Evolutionary conservation across 2,888 invertebrate species (phyloP).

Genomic region (Pogonocherus hispidulus): DNA sequence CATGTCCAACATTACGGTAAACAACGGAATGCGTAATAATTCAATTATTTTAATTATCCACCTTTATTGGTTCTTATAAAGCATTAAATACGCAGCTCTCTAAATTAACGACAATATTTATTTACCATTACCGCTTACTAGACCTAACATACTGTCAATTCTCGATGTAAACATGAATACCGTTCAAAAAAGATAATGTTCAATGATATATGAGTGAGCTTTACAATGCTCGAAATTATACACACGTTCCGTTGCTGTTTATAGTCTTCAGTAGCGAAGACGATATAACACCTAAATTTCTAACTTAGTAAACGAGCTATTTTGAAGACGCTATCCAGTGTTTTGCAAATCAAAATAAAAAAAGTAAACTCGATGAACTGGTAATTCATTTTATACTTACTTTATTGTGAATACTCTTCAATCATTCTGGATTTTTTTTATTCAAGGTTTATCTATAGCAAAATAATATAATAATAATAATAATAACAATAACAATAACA

Average conservation of each 20-base stretch:
- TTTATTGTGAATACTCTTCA: no score
- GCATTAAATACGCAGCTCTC: not conserved
- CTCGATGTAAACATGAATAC: not conserved
- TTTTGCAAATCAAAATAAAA: no score
- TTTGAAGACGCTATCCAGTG: no score
- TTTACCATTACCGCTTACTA: slow-evolving; percentile 19
- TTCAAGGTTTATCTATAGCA: no score
- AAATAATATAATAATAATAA: no score
- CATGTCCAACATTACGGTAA: no score
- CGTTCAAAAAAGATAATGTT: not conserved
- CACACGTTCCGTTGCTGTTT: not conserved
- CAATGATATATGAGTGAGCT: not conserved
- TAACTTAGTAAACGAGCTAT: no score
- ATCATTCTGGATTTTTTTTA: no score
- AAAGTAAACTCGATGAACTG: no score
- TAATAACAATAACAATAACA: no score
- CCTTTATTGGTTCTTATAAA: not conserved
- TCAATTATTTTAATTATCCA: slow-evolving; percentile 10
- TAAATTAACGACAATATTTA: slow-evolving; percentile 12
- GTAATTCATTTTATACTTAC: no score
- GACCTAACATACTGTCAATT: not conserved
- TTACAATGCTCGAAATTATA: not conserved
- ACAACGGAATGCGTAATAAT: not conserved
- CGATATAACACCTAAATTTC: not conserved
- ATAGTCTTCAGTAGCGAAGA: not conserved